Evolutionary conservation across 2,888 invertebrate genomes (phyloP), one percentile per base, ranked within the genome.

Genomic region (Drosophila kanekoi): DNA sequence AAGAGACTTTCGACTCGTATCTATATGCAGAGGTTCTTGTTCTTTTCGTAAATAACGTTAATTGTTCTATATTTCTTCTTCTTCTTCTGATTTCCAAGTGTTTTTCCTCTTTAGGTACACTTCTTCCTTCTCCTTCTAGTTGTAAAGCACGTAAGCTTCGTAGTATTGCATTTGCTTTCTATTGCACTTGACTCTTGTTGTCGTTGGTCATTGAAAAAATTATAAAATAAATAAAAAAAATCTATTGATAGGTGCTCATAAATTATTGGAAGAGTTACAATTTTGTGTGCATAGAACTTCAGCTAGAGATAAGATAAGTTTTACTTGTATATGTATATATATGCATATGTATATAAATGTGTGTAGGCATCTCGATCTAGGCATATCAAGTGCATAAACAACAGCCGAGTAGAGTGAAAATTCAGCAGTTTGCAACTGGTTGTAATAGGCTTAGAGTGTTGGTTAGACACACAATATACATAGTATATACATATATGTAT

Each of bases 251-350:
- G 64, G 47, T 71, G 75, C 47, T 65, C 43, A 32, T 43, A 61
- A 51, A 45, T 32, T 60, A 41, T 65, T 65, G 28, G 41, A 48
- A 41, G 33, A 52, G 37, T 18, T 61, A 43, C 51, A 58, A 9
- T 41, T 14, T 16, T 61, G 59, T 62, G 20, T 75, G 61, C 59
- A 57, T 14, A 75, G 59, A 53, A 72, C 67, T 75, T 62, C 48
- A 75, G 51, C 10, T n/a, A 3, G 9, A 32, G 72, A 75, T 67
- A 60, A 76, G 74, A 76, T 67, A 58, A 11, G 44, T 23, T 11
- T 14, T 10, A 40, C 16, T 10, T 20, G 33, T 8, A 37, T 16
- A 16, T 13, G 16, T 23, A 8, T 23, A 23, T 28, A 28, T 28
- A 0, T n/a, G n/a, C n/a, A n/a, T 13, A 28, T 23, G 5, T 23